These are phyloP conservation scores for Pissodes strobi DNA, from an alignment of 1,140 invertebrate species.

Conservation along the genomic window DNA sequence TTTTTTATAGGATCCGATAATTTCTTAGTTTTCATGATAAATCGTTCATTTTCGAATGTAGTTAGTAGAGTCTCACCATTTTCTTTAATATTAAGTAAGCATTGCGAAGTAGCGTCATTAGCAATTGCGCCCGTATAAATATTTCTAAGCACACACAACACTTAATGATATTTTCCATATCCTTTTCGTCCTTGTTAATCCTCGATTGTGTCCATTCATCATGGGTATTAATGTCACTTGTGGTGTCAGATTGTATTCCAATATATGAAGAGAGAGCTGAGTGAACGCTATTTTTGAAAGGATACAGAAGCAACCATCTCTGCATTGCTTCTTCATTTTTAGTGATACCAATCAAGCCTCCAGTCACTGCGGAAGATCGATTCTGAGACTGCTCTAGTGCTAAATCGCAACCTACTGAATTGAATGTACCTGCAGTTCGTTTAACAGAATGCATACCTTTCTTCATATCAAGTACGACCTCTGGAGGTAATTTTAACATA, in stretches of 20 bases:
- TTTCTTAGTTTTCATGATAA: constrained; percentile 31
- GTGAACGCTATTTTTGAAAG: too few relatives aligned
- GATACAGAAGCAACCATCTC: too few relatives aligned
- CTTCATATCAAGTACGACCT: constrained; percentile 39
- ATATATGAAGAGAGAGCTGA: too few relatives aligned
- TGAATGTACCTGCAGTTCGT: too few relatives aligned
- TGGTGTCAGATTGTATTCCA: too few relatives aligned
- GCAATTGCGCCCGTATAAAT: constrained; percentile 39
- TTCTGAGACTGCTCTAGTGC: too few relatives aligned
- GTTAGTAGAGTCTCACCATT: constrained; percentile 25
- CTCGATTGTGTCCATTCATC: constrained; percentile 46
- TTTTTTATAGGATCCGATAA: constrained; percentile 28
- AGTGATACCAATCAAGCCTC: constrained; percentile 44
- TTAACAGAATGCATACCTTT: too few relatives aligned
- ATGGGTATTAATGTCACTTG: too few relatives aligned
- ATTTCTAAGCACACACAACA: constrained; percentile 35
- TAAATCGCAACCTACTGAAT: too few relatives aligned
- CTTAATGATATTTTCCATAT: constrained; percentile 39
- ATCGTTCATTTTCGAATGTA: constrained; percentile 35
- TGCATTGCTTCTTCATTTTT: constrained; percentile 42
- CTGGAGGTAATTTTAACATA: too few relatives aligned
- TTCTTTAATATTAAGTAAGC: constrained; percentile 37
- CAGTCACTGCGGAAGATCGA: too few relatives aligned
- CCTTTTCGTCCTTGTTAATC: too few relatives aligned
- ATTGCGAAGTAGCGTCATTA: constrained; percentile 38